Evolutionary conservation across 2,113 vertebrate genomes (phyloP), one percentile per base, ranked within the genome.

Genomic region (Rhynchomys soricoides): DNA sequence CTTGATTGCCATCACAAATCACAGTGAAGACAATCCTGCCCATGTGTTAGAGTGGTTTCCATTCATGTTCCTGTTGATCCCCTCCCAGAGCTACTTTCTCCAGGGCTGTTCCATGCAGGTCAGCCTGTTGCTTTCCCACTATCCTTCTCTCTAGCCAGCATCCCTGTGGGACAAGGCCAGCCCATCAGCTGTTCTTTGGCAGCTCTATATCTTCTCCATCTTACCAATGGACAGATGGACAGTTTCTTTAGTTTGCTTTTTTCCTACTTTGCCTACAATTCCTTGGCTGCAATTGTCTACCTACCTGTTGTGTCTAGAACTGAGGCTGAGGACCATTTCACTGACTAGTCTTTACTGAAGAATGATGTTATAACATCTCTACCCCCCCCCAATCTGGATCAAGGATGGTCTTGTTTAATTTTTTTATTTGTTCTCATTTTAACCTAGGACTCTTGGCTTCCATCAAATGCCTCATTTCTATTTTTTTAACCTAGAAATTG

Each of bases 1-100:
- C 92, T 87, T 91, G 95, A 79, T 95, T 97, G 95, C 50, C 90
- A 90, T 96, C 97, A 93, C 86, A 97, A 98, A 94, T 92, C 88
- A 73, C 87, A 96, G n/a, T 94, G 94, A 94, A 73, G 95, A 97
- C 95, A 89, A 68, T 97, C 62, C n/a, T 86, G 79, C 83, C 52
- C 89, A 88, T 96, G 86, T 88, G 96, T 86, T 97, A 97, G 77
- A 93, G 89, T 96, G 96, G 93, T 97, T 96, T 82, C 82, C 83
- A 66, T 97, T 95, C 94, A 62, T 92, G 95, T 88, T 82, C 96
- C 19, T 86, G 83, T 94, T 86, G 95, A 91, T 96, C 97, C 73
- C 97, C 77, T 96, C 96, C 87, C 31, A 0, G 68, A 96, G 70
- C 88, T 96, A 97, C 93, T 96, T 89, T 94, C 87, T 85, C 45